Evolutionary conservation across 2,113 vertebrate species (phyloP).

Genomic region (Psettodes erumei): DNA sequence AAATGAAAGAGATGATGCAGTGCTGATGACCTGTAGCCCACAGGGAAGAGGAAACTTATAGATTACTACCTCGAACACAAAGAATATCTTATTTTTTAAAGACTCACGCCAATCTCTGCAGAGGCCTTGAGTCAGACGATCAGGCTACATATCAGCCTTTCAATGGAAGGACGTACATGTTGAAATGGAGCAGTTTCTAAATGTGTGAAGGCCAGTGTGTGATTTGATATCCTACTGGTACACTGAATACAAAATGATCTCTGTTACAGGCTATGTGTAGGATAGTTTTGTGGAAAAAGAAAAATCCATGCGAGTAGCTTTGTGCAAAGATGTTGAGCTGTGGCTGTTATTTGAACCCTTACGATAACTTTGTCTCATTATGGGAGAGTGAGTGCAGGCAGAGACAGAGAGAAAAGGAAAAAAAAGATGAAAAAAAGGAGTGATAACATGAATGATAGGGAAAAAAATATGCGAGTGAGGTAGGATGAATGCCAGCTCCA

Average conservation of each 20-base stretch:
- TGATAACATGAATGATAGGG: slow-evolving; percentile 45
- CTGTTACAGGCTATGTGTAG: neutral
- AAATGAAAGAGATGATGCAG: slow-evolving; percentile 70
- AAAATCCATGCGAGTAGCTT: slow-evolving; percentile 21
- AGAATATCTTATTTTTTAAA: slow-evolving; percentile 60
- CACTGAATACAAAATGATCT: slow-evolving; percentile 9
- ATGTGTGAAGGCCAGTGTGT: neutral
- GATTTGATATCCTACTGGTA: slow-evolving; percentile 2
- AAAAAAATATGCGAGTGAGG: slow-evolving; percentile 33
- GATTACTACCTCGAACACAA: slow-evolving; percentile 69
- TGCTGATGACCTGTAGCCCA: slow-evolving; percentile 70
- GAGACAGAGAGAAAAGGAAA: neutral
- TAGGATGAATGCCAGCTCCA: slow-evolving; percentile 50
- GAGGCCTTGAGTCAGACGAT: slow-evolving; percentile 26
- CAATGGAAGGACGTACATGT: slow-evolving; percentile 13
- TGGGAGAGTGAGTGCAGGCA: slow-evolving; percentile 6
- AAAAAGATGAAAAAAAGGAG: slow-evolving; percentile 20
- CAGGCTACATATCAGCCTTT: slow-evolving; percentile 29
- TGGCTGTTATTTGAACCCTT: slow-evolving; percentile 20
- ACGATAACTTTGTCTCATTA: slow-evolving; percentile 36
- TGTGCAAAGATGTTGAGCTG: slow-evolving; percentile 24
- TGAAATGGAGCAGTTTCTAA: slow-evolving; percentile 13
- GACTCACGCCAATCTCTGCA: slow-evolving; percentile 16
- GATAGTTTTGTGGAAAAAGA: slow-evolving; percentile 3
- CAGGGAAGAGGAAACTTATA: slow-evolving; percentile 68